phyloP scores from a whole-genome alignment of 2,888 invertebrate genomes.

The Pristionchus fissidentatus region DNA sequence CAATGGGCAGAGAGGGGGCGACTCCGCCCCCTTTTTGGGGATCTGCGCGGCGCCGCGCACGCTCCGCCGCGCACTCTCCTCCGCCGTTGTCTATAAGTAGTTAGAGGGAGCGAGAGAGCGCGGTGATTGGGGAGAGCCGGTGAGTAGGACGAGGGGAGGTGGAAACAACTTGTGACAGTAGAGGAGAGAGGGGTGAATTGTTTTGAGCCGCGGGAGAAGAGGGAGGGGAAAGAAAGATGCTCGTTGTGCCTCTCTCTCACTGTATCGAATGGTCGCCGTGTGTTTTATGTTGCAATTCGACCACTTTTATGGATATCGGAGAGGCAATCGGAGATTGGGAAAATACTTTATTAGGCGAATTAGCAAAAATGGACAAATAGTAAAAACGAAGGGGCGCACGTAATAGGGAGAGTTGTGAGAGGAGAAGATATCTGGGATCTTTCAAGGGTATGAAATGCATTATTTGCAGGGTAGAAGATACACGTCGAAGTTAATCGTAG shows the following conservation, averaged over 20 bases:
- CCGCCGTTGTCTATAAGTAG: neutral
- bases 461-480: too few species aligned
- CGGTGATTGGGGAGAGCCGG: neutral
- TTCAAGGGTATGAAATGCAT: too few species aligned
- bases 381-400: too few species aligned
- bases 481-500: too few species aligned
- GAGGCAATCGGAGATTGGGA: neutral
- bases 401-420: too few species aligned
- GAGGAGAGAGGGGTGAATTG: neutral
- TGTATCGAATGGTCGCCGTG: too few species aligned
- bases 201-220: slow-evolving; percentile 8
- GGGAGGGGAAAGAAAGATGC: neutral
- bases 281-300: slow-evolving; percentile 6
- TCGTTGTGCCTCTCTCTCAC: neutral
- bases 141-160: neutral
- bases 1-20: neutral
- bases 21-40: neutral
- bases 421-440: too few species aligned
- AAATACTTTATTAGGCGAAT: slow-evolving; percentile 39
- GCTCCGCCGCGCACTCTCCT: slow-evolving; percentile 5
- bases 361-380: too few species aligned
- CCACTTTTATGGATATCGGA: slow-evolving; percentile 1
- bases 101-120: neutral
- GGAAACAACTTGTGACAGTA: neutral
- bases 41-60: neutral